Conservation (phyloP, 92 coral and sea anemone species). For the Blastomussa wellsi region DNA sequence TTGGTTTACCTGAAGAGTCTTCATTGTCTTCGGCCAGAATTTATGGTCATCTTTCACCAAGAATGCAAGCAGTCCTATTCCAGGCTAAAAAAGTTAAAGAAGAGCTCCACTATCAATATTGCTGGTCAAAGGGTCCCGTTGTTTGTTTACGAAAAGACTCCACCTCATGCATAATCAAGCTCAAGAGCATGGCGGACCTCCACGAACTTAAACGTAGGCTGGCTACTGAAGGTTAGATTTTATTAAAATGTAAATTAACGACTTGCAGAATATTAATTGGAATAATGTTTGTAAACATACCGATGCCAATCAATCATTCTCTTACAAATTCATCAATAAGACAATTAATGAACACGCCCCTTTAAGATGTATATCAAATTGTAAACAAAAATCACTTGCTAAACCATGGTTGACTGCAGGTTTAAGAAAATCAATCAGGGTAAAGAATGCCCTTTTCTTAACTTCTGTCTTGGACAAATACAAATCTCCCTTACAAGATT, state of each 20-base stretch:
- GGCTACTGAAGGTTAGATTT: constrained; percentile 24
- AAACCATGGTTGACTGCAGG: constrained; percentile 12
- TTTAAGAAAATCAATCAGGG: background rate
- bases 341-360: too few species aligned
- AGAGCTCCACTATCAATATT: too few species aligned
- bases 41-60: too few species aligned
- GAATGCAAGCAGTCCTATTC: too few species aligned
- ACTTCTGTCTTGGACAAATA: background rate
- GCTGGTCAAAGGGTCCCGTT: constrained; percentile 20
- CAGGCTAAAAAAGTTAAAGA: too few species aligned
- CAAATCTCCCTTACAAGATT: background rate
- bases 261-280: constrained; percentile 26
- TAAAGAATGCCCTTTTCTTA: background rate
- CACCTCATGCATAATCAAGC: constrained; percentile 9
- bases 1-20: too few species aligned
- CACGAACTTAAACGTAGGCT: constrained; percentile 15
- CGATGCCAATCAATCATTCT: constrained; percentile 33
- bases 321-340: too few species aligned
- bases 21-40: too few species aligned
- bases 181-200: constrained; percentile 18
- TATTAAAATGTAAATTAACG: too few species aligned
- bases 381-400: constrained; percentile 31
- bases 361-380: constrained; percentile 27
- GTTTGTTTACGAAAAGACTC: constrained; percentile 19
- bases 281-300: background rate